These are phyloP conservation scores for Xanthorhoe spadicearia DNA, from an alignment of 2,888 invertebrate species.

Conservation along the genomic window DNA sequence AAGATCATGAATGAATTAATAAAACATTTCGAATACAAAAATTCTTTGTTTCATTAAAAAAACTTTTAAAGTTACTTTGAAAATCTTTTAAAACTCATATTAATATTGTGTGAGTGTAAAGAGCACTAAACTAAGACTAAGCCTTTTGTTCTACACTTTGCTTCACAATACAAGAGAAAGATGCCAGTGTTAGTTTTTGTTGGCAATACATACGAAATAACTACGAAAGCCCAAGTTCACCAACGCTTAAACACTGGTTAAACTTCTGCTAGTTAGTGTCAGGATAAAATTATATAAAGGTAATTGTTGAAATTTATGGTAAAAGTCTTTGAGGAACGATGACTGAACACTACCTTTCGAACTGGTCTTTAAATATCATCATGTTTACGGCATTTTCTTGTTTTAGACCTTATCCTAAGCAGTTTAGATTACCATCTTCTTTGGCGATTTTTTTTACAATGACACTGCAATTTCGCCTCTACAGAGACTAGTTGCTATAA, in stretches of 20 bases:
- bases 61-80: too few relatives aligned
- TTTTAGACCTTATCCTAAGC: not conserved
- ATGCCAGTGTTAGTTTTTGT: constrained; percentile 7
- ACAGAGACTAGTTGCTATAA: too few relatives aligned
- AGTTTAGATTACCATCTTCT: not conserved
- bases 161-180: constrained; percentile 15
- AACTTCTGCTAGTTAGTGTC: not conserved
- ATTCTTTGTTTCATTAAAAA: too few relatives aligned
- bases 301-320: not conserved
- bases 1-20: too few relatives aligned
- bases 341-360: not conserved
- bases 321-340: not conserved
- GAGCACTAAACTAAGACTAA: constrained; percentile 8
- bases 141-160: constrained; percentile 31
- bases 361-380: not conserved
- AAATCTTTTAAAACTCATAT: too few relatives aligned
- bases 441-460: not conserved
- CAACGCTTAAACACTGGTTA: not conserved
- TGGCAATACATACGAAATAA: constrained; percentile 7
- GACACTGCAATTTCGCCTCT: too few relatives aligned
- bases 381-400: not conserved
- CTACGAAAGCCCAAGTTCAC: constrained; percentile 6
- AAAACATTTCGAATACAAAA: too few relatives aligned
- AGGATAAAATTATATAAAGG: not conserved
- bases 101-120: not conserved